A percentile compares a stretch with the other conserved stretches of the same genome.
phyloP scores from a whole-genome alignment of 2,888 invertebrate species.

The Pheosia tremula region DNA sequence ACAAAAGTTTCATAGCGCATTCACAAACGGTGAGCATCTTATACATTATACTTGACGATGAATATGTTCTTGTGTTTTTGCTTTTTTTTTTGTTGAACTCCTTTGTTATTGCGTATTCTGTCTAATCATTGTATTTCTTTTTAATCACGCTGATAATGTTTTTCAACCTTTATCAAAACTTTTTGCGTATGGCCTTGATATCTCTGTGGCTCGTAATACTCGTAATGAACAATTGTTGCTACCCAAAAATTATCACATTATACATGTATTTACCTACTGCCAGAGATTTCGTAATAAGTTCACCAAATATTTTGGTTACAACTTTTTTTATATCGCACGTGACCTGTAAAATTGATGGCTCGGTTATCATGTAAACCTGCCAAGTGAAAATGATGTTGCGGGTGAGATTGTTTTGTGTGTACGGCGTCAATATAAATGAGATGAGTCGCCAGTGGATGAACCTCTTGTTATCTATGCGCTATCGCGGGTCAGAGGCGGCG shows the following conservation, averaged over 20 bases:
- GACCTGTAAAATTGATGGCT: conserved; percentile 8
- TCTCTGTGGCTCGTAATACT: neutral
- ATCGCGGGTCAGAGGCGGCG: conserved; percentile 70
- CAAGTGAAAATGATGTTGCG: conserved; percentile 13
- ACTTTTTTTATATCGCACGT: neutral
- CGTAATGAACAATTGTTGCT: neutral
- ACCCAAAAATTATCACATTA: neutral
- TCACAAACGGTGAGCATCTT: too few relatives aligned
- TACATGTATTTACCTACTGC: neutral
- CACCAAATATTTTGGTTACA: neutral
- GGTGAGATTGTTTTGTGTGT: conserved; percentile 11
- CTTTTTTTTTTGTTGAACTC: too few relatives aligned
- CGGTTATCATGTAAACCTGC: conserved; percentile 23
- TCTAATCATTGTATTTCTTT: neutral
- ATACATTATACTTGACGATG: too few relatives aligned
- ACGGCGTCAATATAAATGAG: conserved; percentile 35
- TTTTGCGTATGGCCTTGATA: neutral
- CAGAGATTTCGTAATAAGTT: neutral
- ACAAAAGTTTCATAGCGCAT: too few relatives aligned
- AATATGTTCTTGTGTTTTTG: too few relatives aligned
- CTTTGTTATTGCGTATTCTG: too few relatives aligned
- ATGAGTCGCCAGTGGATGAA: conserved; percentile 43
- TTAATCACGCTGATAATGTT: neutral
- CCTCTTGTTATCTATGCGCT: conserved; percentile 46
- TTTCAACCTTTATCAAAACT: neutral